Evolutionary conservation across 23 tunicate genomes (phyloP), one percentile per base, ranked within the genome.

Genomic region (Halocynthia roretzi): DNA sequence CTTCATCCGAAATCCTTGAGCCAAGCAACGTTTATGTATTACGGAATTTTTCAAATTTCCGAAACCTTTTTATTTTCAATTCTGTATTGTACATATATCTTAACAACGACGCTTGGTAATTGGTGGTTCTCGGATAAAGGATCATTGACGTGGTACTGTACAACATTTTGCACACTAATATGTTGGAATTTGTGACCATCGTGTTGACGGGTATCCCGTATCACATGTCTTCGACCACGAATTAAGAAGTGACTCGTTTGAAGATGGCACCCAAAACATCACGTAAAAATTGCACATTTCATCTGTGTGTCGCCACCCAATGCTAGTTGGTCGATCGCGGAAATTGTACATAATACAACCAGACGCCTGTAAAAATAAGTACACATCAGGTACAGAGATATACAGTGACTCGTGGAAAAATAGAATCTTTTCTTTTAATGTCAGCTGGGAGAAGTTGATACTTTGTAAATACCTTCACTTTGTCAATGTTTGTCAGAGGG

Each of bases 261-360:
- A 51, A 10, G 53, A 19, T 21, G 58, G 66, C 0, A 71, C 67
- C 80, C 80, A 83, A 53, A 76, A 83, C 86, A 83, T 83, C 51
- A 83, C 44, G 75, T 83, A 83, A 53, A 83, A 83, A 71, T 83
- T 83, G 74, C 86, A 83, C 86, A 83, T 83, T 65, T 83, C 86
- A 49, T 83, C 86, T 53, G 80, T 83, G 80, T 83, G 86, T 52
- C 52, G 63, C 54, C 68, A 50, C 8, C 86, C 86, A 51, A 75
- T 62, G 72, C 60, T 55, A 9, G 86, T 83, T 9, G 61, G 5
- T 54, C 51, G 52, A 51, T 83, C 50, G 10, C 86, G 73, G 5
- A 75, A 75, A 71, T 76, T 83, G 8, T 83, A 49, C 86, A 83
- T 83, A 10, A 75, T 80, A 23, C 86, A 83, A 65, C 86, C 63